A percentile compares a stretch with the other conserved stretches of the same genome.
phyloP scores from a whole-genome alignment of 2,113 vertebrate genomes.

The Phalacrocorax brasilianus region DNA sequence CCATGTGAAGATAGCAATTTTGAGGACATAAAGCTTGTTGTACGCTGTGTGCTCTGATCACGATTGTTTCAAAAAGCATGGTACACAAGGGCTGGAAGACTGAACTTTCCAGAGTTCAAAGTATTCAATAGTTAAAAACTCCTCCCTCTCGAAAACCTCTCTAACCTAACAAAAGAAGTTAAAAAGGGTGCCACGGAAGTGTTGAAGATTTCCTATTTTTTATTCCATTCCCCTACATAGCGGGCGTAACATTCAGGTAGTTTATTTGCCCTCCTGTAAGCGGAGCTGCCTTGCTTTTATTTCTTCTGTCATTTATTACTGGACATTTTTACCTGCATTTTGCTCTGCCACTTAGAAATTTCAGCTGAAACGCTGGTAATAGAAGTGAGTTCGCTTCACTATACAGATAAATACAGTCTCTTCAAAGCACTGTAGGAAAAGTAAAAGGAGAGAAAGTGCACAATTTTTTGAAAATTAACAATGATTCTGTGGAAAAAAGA shows the following conservation, averaged over 20 bases:
- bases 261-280: background rate
- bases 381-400: background rate
- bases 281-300: background rate
- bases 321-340: background rate
- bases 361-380: background rate
- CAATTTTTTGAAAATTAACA: background rate
- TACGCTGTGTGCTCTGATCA: background rate
- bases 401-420: background rate
- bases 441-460: background rate
- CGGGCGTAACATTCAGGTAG: background rate
- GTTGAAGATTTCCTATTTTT: background rate
- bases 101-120: background rate
- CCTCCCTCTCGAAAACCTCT: background rate
- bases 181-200: background rate
- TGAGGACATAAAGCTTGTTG: background rate
- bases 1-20: background rate
- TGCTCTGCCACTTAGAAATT: background rate
- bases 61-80: background rate
- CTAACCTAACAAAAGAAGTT: background rate
- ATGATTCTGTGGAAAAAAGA: background rate
- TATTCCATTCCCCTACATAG: background rate
- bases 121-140: background rate
- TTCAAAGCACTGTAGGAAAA: background rate
- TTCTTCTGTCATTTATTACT: background rate
- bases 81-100: background rate